Conservation (phyloP, 1,140 invertebrate genomes). For the Uloborus diversus region DNA sequence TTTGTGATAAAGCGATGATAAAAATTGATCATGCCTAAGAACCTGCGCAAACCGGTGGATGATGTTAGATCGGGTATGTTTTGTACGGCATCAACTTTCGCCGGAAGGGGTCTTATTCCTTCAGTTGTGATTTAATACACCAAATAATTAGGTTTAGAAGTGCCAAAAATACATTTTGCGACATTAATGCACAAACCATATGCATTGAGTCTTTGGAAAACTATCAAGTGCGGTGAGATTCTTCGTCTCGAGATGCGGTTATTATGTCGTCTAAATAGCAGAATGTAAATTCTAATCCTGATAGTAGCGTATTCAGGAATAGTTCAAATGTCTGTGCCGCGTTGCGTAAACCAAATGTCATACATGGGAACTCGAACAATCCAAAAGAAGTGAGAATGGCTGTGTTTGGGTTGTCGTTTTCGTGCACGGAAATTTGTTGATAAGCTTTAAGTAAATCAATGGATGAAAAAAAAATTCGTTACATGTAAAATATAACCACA, state of each 20-base stretch:
- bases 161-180: not conserved
- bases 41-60: too few species aligned
- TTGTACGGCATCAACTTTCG: conserved; percentile 2
- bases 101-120: not conserved
- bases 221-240: conserved; percentile 61
- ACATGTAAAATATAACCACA: conserved; percentile 47
- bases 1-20: conserved; percentile 12
- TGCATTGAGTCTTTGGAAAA: conserved; percentile 63
- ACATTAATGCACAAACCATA: conserved; percentile 62
- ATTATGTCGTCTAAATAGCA: conserved; percentile 62
- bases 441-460: conserved; percentile 50
- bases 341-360: conserved; percentile 57
- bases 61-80: not conserved
- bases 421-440: conserved; percentile 49
- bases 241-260: conserved; percentile 63
- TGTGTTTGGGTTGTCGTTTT: conserved; percentile 46
- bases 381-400: conserved; percentile 50
- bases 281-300: conserved; percentile 62
- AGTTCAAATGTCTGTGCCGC: conserved; percentile 67
- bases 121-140: not conserved
- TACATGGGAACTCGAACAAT: conserved; percentile 51
- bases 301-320: conserved; percentile 67
- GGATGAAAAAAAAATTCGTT: conserved; percentile 42
- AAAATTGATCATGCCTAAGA: not conserved
- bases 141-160: not conserved